Conservation (phyloP, 2,888 invertebrate genomes). For the Limnephilus marmoratus region DNA sequence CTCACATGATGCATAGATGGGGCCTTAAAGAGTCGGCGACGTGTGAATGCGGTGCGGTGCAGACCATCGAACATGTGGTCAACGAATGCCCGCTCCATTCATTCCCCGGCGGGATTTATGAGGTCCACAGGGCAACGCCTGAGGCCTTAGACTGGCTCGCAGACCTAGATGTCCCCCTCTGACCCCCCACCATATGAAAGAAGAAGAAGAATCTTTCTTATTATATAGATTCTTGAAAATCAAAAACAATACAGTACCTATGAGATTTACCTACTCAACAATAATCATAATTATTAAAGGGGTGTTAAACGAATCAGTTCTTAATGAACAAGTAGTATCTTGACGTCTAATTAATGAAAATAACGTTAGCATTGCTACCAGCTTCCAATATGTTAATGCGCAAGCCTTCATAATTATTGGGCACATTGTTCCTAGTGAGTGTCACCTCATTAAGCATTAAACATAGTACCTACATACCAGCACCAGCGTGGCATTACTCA, state of each 20-base stretch:
- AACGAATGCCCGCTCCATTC: too few species aligned
- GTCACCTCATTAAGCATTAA: slow-evolving; percentile 18
- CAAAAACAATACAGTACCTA: background rate
- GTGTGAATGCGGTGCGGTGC: too few species aligned
- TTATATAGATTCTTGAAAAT: background rate
- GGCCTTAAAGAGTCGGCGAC: too few species aligned
- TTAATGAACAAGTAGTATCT: background rate
- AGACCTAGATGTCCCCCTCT: too few species aligned
- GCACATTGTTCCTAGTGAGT: background rate
- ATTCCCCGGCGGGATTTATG: too few species aligned
- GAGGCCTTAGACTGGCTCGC: too few species aligned
- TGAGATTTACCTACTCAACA: background rate
- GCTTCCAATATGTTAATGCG: background rate
- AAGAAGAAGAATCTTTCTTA: too few species aligned
- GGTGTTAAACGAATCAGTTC: background rate
- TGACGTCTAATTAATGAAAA: background rate
- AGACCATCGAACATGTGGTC: too few species aligned
- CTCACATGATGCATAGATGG: too few species aligned
- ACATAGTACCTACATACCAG: background rate
- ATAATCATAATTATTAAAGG: background rate
- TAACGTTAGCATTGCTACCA: background rate
- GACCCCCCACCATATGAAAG: too few species aligned
- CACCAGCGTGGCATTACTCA: slow-evolving; percentile 14
- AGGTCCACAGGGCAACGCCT: too few species aligned
- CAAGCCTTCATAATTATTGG: background rate